Conservation (phyloP, 2,113 vertebrate species). For the Camelus bactrianus region DNA sequence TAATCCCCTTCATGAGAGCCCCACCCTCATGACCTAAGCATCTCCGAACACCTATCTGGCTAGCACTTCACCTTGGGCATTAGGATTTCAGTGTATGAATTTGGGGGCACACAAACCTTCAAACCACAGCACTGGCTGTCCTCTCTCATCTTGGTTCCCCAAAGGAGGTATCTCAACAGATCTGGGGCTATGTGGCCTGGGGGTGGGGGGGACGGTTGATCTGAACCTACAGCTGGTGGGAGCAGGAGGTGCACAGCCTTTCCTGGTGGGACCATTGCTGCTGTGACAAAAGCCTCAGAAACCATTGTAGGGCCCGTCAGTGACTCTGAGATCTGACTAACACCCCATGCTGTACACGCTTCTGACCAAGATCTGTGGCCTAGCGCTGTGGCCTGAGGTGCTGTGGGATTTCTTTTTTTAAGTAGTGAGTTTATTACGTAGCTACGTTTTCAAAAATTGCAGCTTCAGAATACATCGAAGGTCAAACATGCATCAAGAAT, state of each 20-base stretch:
- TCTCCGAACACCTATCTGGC: neutral
- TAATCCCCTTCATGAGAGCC: neutral
- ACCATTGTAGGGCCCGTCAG: neutral
- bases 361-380: constrained; percentile 9
- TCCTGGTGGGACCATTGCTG: neutral
- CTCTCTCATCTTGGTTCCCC: neutral
- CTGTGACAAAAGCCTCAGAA: neutral
- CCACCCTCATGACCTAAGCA: no score
- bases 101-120: neutral
- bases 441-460: neutral
- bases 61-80: neutral
- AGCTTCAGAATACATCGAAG: constrained; percentile 2
- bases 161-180: neutral
- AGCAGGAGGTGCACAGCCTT: neutral
- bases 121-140: neutral
- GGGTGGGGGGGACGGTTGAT: no score
- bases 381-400: neutral
- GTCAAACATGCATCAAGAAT: neutral
- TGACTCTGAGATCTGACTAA: neutral
- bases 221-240: neutral
- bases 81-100: neutral
- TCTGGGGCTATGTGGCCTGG: neutral
- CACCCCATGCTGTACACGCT: neutral
- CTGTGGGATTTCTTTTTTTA: constrained; percentile 41
- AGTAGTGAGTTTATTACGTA: constrained; percentile 6